Percentiles rank a stretch among this genome's conserved stretches.
Conservation (phyloP, 2,113 vertebrate genomes). For the Centropus bengalensis region DNA sequence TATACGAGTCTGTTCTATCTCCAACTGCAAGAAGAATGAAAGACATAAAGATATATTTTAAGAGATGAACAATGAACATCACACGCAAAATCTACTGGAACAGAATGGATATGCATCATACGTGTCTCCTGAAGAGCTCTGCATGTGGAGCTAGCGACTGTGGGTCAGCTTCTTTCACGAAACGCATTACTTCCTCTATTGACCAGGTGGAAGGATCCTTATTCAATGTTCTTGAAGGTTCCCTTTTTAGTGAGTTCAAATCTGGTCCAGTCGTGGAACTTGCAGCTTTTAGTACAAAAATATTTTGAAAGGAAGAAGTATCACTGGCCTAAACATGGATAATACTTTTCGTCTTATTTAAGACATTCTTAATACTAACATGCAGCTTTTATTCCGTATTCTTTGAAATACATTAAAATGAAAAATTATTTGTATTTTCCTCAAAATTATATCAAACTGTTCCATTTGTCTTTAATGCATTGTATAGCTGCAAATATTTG, state of each 20-base stretch:
- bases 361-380: not conserved
- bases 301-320: not conserved
- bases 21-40: not conserved
- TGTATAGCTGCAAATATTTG: not conserved
- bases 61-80: not conserved
- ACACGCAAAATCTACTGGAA: not conserved
- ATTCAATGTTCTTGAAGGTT: conserved; percentile 69
- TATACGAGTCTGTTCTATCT: not conserved
- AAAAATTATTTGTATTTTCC: not conserved
- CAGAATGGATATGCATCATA: conserved; percentile 72
- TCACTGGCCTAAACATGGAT: not conserved
- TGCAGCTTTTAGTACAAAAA: conserved; percentile 77
- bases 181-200: conserved; percentile 95
- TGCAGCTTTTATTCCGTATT: not conserved
- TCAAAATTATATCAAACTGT: not conserved
- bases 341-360: not conserved
- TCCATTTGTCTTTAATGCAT: not conserved
- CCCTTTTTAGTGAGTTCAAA: conserved; percentile 80
- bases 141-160: conserved; percentile 88
- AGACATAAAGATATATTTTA: not conserved
- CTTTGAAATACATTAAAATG: not conserved
- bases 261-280: conserved; percentile 91
- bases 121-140: conserved; percentile 94
- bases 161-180: conserved; percentile 91
- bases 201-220: conserved; percentile 91